Percentiles rank a stretch among this genome's conserved stretches.
Evolutionary conservation across 37 sponge, comb jelly and placozoan species (phyloP).

Genomic region (Hexactinellida sp.): DNA sequence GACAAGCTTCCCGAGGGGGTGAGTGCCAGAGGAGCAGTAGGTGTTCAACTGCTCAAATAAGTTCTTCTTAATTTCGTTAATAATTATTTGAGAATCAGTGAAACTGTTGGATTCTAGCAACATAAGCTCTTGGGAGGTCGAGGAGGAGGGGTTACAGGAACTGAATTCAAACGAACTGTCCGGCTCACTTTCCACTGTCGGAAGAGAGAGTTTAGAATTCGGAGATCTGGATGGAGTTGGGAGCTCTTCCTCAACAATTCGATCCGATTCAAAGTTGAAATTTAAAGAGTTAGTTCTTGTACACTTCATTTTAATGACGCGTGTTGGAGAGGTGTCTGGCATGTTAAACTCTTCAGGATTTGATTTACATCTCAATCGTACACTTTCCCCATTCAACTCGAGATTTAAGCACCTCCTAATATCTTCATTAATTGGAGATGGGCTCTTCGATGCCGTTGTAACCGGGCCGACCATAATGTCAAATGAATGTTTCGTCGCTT

Average conservation of each 20-base stretch:
- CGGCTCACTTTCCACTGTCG: background rate
- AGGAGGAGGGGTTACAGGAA: background rate
- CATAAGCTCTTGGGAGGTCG: background rate
- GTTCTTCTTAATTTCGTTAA: background rate
- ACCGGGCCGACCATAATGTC: background rate
- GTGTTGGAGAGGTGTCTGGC: background rate
- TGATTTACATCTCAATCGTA: background rate
- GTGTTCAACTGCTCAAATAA: background rate
- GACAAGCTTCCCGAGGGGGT: constrained; percentile 55
- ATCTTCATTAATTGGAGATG: background rate
- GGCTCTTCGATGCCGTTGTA: background rate
- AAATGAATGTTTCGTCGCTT: background rate
- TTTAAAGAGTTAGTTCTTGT: background rate
- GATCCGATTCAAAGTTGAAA: background rate
- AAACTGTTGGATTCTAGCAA: background rate
- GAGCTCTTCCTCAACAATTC: background rate
- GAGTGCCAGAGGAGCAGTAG: background rate
- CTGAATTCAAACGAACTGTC: background rate
- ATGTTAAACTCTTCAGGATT: background rate
- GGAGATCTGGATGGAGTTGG: background rate
- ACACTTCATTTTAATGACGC: no score
- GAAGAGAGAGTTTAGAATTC: background rate
- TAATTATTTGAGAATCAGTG: background rate
- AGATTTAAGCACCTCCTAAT: background rate
- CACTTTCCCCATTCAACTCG: background rate